Evolutionary conservation across 2,113 vertebrate genomes (phyloP), one percentile per base, ranked within the genome.

Genomic region (Nettapus auritus): DNA sequence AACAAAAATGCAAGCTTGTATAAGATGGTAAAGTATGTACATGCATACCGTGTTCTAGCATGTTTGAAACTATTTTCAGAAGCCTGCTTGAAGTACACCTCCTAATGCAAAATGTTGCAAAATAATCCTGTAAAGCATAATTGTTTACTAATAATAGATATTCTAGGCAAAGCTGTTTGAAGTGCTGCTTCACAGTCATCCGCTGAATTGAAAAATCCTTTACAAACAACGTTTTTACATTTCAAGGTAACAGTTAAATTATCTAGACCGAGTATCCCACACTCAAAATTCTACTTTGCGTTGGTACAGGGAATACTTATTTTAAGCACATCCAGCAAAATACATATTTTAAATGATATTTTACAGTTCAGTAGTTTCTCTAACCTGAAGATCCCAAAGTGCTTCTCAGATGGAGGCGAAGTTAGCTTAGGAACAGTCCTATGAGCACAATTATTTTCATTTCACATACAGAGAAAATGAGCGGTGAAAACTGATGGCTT

Each of bases 281-380:
- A 48, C 62, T 90, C 69, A 70, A 29, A 92, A 68, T 75, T 90
- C 86, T 81, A 21, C 62, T 86, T 84, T 75, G 70, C 23, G 20
- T 38, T 53, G 38, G 60, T 38, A 78, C 38, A 67, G 87, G 87
- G 94, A 96, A 94, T 95, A 88, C 66, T 82, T 93, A 88, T 88
- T 96, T 96, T 93, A 86, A 89, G 85, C 53, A 42, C 88, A 95
- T 81, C 75, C 71, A 69, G 83, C 91, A 94, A 93, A 96, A 89
- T 90, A 88, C 71, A 44, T 93, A 88, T 84, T 96, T 95, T 92
- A 96, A 96, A 96, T 93, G 3, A 88, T 95, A 95, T 93, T 96
- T 97, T 76, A 90, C 92, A 91, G 93, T 94, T 96, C 87, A 95
- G 46, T 92, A 88, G 46, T 90, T 96, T 93, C 52, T 93, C 83